Evolutionary conservation across 1,140 invertebrate species (phyloP), one percentile per base, ranked within the genome.

Genomic region (fruit fly (Drosophila melanogaster)): DNA sequence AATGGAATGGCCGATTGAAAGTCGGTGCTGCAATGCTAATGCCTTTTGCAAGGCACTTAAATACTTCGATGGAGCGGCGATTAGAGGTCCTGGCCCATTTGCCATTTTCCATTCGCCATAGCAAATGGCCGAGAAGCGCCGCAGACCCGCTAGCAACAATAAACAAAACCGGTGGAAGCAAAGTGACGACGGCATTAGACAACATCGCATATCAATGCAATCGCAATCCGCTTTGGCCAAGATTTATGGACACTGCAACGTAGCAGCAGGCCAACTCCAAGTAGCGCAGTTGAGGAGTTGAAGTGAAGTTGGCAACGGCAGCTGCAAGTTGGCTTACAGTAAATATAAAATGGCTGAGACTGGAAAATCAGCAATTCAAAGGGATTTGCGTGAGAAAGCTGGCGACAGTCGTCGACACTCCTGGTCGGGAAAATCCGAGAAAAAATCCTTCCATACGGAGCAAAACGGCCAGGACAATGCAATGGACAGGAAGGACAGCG

Each of bases 211-310:
- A 71, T 83, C 79, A 81, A 81, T 81, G 80, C 71, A 79, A 72
- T 83, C 71, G 80, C 77, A 85, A 87, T 85, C 81, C 81, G 81
- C 81, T 85, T 85, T 85, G 78, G 59, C 73, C 50, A 51, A 86
- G 83, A 87, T 85, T 85, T 85, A 85, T 85, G 69, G 78, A 87
- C 56, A 70, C 64, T 70, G 66, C 81, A 69, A 49, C 54, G 66
- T 46, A 73, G 81, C 58, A 14, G 30, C 30, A 67, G 71, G 72
- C 44, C 38, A 40, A 74, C 37, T 74, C 24, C 56, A 11, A 56
- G 54, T 46, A 38, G 26, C 17, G 30, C 35, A 37, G 41, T 19
- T 46, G 51, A 22, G 47, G 24, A 58, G 26, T 38, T 38, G 14
- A 14, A 38, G 37, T 50, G 17, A 8, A 53, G 56, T 54, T 46